These are phyloP conservation scores for Hydropsyche betteni DNA, from an alignment of 2,888 invertebrate genomes.

Conservation along the genomic window DNA sequence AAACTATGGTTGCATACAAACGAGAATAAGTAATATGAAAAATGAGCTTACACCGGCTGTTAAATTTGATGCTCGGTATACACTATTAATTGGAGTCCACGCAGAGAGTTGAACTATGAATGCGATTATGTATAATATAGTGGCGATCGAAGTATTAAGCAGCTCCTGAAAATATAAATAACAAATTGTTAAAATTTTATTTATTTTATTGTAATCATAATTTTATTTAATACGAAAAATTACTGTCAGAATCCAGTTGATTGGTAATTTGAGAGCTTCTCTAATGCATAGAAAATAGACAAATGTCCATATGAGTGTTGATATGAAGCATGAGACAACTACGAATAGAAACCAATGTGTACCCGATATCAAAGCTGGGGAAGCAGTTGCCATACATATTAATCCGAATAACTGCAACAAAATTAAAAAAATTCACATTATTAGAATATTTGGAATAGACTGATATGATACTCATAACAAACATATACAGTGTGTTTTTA, in stretches of 20 bases:
- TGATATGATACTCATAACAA: background rate
- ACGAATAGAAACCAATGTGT: conserved; percentile 89
- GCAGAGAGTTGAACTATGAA: conserved; percentile 81
- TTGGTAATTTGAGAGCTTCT: conserved; percentile 79
- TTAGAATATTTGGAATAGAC: background rate
- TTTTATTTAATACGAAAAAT: conserved; percentile 56
- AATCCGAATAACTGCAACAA: conserved; percentile 81
- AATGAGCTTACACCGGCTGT: conserved; percentile 77
- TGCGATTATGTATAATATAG: conserved; percentile 79
- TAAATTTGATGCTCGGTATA: conserved; percentile 68
- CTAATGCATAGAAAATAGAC: conserved; percentile 82
- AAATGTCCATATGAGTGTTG: conserved; percentile 82
- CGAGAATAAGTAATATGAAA: background rate
- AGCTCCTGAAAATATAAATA: conserved; percentile 74
- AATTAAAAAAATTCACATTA: conserved; percentile 49
- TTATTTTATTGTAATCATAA: background rate
- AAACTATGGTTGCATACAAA: background rate
- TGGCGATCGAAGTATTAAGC: conserved; percentile 75
- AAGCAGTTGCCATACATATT: conserved; percentile 83
- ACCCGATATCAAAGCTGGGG: conserved; percentile 70
- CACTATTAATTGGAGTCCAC: conserved; percentile 60
- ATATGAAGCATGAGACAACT: conserved; percentile 82
- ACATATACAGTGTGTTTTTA: background rate
- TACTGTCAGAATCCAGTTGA: conserved; percentile 87
- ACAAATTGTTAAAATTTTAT: background rate